Evolutionary conservation across 2,888 invertebrate species (phyloP).

Genomic region (Drosophila limbata): DNA sequence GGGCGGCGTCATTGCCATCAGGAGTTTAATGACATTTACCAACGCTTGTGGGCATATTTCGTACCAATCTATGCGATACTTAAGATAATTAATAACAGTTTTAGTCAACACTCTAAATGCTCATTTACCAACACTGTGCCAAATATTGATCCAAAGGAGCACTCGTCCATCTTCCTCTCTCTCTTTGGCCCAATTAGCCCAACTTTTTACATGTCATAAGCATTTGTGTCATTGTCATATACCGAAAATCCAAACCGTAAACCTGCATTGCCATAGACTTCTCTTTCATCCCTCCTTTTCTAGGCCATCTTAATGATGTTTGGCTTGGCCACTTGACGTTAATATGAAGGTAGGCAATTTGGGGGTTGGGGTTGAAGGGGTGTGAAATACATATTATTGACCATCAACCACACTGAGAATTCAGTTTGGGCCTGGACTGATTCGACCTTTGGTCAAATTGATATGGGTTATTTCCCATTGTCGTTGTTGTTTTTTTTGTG

Average conservation of each 20-base stretch:
- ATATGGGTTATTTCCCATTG: conserved; percentile 30
- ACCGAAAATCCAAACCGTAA: conserved; percentile 12
- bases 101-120: not conserved
- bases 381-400: conserved; percentile 67
- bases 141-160: conserved; percentile 39
- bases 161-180: not conserved
- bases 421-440: conserved; percentile 10
- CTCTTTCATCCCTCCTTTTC: not conserved
- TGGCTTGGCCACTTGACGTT: conserved; percentile 38
- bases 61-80: conserved; percentile 1
- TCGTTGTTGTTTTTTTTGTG: not conserved
- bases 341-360: not conserved
- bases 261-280: not conserved
- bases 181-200: conserved; percentile 61
- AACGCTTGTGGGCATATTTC: conserved; percentile 8
- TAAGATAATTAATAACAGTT: not conserved
- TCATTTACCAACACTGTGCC: conserved; percentile 19
- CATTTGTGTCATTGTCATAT: conserved; percentile 65
- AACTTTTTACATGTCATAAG: conserved; percentile 64
- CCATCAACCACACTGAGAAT: conserved; percentile 24
- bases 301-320: conserved; percentile 62
- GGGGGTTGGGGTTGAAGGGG: conserved; percentile 7
- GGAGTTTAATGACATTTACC: conserved; percentile 21
- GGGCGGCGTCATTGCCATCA: conserved; percentile 5
- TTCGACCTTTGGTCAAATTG: conserved; percentile 40